Evolutionary conservation across 37 sponge, comb jelly and placozoan species (phyloP).

Genomic region (Haliclona indistincta): DNA sequence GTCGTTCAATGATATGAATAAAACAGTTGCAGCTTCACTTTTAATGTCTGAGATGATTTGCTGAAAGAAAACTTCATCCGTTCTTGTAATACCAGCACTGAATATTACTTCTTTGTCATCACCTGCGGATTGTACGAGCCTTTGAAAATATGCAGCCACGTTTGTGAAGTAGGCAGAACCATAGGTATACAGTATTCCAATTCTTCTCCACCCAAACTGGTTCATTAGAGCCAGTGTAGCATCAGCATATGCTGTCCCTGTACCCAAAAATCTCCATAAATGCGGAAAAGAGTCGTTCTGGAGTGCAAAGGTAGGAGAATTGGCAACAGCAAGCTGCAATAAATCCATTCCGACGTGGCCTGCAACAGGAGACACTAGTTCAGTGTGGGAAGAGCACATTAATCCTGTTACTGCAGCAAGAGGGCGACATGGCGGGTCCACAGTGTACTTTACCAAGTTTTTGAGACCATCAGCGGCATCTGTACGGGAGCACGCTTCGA

Average conservation of each 20-base stretch:
- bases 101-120: no score
- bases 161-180: not conserved
- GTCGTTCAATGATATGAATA: no score
- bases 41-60: no score
- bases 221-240: not conserved
- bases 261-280: not conserved
- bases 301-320: not conserved
- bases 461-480: not conserved
- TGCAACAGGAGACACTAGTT: not conserved
- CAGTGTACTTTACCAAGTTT: not conserved
- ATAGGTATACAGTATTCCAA: not conserved
- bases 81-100: no score
- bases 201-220: not conserved
- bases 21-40: no score
- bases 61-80: no score
- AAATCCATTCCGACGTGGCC: not conserved
- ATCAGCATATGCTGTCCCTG: not conserved
- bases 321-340: not conserved
- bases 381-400: not conserved
- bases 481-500: not conserved
- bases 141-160: no score
- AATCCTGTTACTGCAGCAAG: slow-evolving; percentile 1
- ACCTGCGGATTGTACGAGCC: no score
- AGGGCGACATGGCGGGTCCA: not conserved
- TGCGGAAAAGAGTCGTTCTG: not conserved